Evolutionary conservation across 2,797 vertebrate genomes (phyloP).

Genomic region (Triplophysa bombifrons): DNA sequence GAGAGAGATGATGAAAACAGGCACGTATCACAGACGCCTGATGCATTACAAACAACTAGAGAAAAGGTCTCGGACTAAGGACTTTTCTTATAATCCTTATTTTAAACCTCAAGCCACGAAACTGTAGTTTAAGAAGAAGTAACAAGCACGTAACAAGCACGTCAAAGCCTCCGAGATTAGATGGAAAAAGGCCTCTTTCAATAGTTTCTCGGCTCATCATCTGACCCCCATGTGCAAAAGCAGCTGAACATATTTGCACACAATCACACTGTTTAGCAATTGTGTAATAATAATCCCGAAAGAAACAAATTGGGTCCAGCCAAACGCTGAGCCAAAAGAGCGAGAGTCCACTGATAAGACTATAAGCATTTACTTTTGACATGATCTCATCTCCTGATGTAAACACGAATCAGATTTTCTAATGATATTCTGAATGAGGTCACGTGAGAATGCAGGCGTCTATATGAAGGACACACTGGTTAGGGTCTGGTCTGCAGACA

Average conservation of each 20-base stretch:
- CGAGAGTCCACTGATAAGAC: conserved; percentile 21
- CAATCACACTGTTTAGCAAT: background rate
- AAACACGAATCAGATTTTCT: background rate
- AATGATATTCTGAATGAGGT: background rate
- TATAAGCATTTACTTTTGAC: conserved; percentile 8
- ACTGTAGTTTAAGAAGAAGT: background rate
- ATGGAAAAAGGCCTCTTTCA: too few relatives aligned
- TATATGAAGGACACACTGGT: conserved; percentile 8
- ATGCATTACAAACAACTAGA: background rate
- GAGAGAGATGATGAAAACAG: background rate
- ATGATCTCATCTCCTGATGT: background rate
- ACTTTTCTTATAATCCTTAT: background rate
- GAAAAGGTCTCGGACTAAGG: background rate
- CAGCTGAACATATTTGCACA: background rate
- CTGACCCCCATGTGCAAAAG: conserved; percentile 47
- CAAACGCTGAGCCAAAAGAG: conserved; percentile 24
- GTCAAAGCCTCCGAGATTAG: conserved; percentile 1
- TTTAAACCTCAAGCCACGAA: background rate
- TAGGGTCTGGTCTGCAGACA: conserved; percentile 16
- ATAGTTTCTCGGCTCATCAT: conserved; percentile 48
- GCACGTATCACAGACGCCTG: background rate
- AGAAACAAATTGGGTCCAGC: conserved; percentile 10
- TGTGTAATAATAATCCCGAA: conserved; percentile 31
- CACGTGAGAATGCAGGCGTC: conserved; percentile 1
- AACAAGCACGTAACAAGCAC: background rate